Evolutionary conservation across 1,140 invertebrate genomes (phyloP).

Genomic region (Ctenoplectra terminalis): DNA sequence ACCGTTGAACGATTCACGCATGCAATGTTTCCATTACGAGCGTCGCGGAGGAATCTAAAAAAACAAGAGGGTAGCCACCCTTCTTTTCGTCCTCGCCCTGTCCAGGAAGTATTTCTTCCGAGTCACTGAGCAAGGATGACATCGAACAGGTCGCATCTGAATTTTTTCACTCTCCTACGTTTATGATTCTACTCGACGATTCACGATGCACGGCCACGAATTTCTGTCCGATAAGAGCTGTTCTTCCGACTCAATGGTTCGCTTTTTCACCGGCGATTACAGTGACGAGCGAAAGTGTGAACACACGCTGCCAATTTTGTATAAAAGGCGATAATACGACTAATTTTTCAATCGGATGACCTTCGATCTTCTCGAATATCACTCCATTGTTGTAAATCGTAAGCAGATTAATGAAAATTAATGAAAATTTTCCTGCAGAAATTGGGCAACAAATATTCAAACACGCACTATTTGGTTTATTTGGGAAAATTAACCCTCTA

Average conservation of each 20-base stretch:
- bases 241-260: constrained; percentile 13
- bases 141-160: constrained; percentile 81
- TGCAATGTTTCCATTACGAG: constrained; percentile 13
- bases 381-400: no score
- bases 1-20: constrained; percentile 26
- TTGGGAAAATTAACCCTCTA: no score
- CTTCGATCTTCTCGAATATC: no score
- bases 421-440: no score
- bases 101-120: constrained; percentile 82
- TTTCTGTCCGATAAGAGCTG: constrained; percentile 21
- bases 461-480: no score
- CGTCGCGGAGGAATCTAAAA: not conserved
- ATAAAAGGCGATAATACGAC: no score
- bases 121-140: constrained; percentile 78
- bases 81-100: constrained; percentile 52
- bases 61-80: constrained; percentile 35
- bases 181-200: not conserved
- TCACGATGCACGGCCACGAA: not conserved
- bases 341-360: no score
- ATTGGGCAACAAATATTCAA: no score
- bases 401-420: no score
- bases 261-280: constrained; percentile 15
- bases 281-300: no score
- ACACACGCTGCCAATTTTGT: no score
- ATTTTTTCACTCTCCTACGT: constrained; percentile 75